phyloP scores from a whole-genome alignment of 2,888 invertebrate genomes.

The Furcula furcula region DNA sequence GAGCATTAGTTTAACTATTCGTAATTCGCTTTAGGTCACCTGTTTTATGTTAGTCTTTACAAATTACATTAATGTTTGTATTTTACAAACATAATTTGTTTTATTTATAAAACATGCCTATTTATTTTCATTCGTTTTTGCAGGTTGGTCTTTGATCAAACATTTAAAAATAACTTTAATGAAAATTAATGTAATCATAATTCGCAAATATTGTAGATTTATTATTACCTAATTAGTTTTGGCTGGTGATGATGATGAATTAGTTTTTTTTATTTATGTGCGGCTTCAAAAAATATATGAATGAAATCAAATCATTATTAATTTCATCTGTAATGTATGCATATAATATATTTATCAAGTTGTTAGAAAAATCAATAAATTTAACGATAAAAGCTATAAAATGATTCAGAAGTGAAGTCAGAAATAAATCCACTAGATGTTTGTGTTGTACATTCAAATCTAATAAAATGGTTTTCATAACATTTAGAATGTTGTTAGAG shows the following conservation, averaged over 20 bases:
- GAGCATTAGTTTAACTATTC: conserved; percentile 20
- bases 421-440: no score
- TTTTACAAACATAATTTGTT: no score
- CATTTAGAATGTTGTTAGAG: no score
- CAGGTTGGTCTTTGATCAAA: conserved; percentile 3
- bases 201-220: neutral
- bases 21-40: conserved; percentile 14
- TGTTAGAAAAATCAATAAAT: conserved; percentile 11
- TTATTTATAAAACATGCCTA: no score
- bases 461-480: no score
- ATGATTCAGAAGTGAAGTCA: neutral
- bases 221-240: neutral
- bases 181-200: neutral
- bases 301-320: neutral
- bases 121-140: no score
- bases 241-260: neutral
- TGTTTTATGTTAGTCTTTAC: conserved; percentile 19
- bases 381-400: neutral
- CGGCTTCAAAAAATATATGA: neutral
- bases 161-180: neutral
- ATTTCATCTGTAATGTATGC: conserved; percentile 2
- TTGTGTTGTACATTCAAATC: no score
- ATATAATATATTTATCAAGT: conserved; percentile 3
- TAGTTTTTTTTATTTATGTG: no score
- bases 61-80: conserved; percentile 18